Base-by-base conservation (phyloP, 2,797 vertebrate genomes). In the Prunella strophiata region DNA sequence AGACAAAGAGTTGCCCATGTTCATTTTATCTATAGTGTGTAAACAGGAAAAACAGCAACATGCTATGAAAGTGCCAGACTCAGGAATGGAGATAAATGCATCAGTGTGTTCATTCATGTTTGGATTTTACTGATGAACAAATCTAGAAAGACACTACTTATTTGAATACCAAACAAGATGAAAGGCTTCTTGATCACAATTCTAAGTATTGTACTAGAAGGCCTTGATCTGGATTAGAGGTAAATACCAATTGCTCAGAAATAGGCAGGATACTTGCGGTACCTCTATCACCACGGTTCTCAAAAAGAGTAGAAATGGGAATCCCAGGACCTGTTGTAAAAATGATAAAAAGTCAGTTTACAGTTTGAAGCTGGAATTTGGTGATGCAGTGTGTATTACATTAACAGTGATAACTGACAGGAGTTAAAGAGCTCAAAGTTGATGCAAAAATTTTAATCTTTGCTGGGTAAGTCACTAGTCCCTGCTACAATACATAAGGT, bases 291-390 rank as follows among this genome's bases (percentile, higher is more conserved):
- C 95, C 90, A 18, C 2, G 59, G 80, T 97, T 98, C 15, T 98
- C 97, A 36, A 98, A 98, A 87, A 98, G 97, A 65, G 98, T 98
- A 47, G 97, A 97, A 95, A 98, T 98, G n/a, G 98, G 98, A 89
- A 98, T 94, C 7, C 98, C 98, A 0, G 98, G 98, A 80, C 98
- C 98, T 98, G 94, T 67, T 16, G 18, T 21, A 73, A 79, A 30
- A 80, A 95, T 63, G 40, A 52, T 85, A 96, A 96, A 96, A 96
- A 76, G 8, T 26, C 12, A 58, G 21, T 73, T 95, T 78, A 78
- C 7, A 68, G 48, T 95, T 83, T 58, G 70, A 89, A 94, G 48
- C 45, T 80, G 63, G 63, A 87, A 91, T 71, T 84, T 51, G 26
- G 43, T 83, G 59, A 50, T 32, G 20, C 54, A 55, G 8, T 18